Evolutionary conservation across 2,113 vertebrate genomes (phyloP).

Genomic region (Balaenoptera acutorostrata): DNA sequence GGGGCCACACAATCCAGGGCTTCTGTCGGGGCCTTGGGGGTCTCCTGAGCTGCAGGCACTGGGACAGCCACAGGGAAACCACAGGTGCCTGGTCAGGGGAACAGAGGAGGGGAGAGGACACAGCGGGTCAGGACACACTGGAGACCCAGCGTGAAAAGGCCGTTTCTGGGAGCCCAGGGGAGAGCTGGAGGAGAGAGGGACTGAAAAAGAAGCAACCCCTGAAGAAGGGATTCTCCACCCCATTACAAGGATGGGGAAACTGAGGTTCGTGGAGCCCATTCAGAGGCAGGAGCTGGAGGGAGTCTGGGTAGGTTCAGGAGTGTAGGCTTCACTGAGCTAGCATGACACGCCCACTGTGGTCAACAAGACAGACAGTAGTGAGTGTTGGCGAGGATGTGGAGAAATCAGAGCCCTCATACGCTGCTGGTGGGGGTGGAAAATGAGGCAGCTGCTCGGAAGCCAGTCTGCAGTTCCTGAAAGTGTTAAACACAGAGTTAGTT

Average conservation of each 20-base stretch:
- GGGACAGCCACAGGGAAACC: not conserved
- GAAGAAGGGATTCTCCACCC: too few species aligned
- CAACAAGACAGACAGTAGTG: not conserved
- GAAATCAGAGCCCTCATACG: not conserved
- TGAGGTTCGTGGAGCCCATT: not conserved
- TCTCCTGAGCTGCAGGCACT: not conserved
- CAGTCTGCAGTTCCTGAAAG: not conserved
- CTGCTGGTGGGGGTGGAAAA: not conserved
- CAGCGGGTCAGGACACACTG: fast-evolving
- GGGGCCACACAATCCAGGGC: not conserved
- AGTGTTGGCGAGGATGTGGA: fast-evolving
- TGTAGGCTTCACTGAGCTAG: not conserved
- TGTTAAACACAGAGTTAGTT: not conserved
- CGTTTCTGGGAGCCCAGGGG: not conserved
- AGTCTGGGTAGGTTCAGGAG: not conserved
- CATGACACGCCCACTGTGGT: not conserved
- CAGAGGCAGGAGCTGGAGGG: not conserved
- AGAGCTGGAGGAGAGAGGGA: not conserved
- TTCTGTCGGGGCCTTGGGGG: not conserved
- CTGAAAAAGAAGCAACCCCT: not conserved
- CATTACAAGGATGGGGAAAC: not conserved
- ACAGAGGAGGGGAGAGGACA: not conserved
- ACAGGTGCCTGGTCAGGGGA: not conserved
- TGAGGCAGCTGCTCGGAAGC: not conserved
- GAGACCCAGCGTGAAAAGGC: not conserved